phyloP scores from a whole-genome alignment of 2,113 vertebrate genomes.

The Lontra canadensis region DNA sequence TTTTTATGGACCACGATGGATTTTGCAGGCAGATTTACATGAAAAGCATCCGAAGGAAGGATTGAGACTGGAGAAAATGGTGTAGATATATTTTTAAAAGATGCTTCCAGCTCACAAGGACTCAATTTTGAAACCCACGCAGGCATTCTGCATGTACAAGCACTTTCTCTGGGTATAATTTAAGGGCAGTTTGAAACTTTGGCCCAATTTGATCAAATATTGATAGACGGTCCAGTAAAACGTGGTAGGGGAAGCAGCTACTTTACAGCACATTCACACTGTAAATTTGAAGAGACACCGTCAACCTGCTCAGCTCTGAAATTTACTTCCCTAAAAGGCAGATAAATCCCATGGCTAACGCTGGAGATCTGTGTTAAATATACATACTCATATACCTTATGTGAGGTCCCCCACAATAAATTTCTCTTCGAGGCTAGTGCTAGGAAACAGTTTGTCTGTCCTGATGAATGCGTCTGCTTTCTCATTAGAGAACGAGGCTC shows the following conservation, averaged over 20 bases:
- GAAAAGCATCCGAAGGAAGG: conserved; percentile 23
- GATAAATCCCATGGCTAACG: conserved; percentile 70
- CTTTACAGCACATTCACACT: conserved; percentile 72
- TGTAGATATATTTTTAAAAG: conserved; percentile 66
- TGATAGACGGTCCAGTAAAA: conserved; percentile 78
- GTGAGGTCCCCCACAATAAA: conserved; percentile 49
- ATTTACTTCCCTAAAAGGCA: conserved; percentile 79
- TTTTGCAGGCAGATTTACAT: conserved; percentile 37
- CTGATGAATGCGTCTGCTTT: conserved; percentile 41
- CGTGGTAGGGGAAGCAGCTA: conserved; percentile 61
- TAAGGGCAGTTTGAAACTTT: conserved; percentile 81
- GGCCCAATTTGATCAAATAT: conserved; percentile 81
- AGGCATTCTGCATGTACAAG: conserved; percentile 70
- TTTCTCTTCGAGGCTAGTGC: conserved; percentile 37
- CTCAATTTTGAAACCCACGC: conserved; percentile 67
- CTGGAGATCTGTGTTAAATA: conserved; percentile 74
- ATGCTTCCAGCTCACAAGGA: conserved; percentile 51
- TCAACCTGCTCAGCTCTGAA: conserved; percentile 73
- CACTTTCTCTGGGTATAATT: conserved; percentile 77
- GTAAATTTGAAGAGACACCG: conserved; percentile 82
- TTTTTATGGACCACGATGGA: conserved; percentile 9
- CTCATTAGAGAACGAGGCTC: neutral
- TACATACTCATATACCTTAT: conserved; percentile 74
- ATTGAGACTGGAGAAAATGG: neutral
- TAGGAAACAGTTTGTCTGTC: conserved; percentile 63